Evolutionary conservation across 2,797 vertebrate genomes (phyloP), one percentile per base, ranked within the genome.

Genomic region (Microcaecilia unicolor): DNA sequence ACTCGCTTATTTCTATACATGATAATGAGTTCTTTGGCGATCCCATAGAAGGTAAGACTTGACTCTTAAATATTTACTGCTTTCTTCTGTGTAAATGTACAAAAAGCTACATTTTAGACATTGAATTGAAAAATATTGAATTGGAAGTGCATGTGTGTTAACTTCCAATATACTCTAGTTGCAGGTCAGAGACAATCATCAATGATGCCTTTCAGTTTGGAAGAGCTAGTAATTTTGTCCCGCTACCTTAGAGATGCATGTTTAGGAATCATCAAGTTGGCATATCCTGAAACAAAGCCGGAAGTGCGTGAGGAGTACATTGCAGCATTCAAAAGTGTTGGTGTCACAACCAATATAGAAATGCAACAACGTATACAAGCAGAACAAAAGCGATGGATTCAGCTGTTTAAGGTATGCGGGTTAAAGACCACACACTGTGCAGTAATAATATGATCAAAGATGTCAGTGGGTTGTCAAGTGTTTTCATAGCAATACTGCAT

Each of bases 11-110:
- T 71, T 98, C 96, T 8, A 91, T 98, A 58, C 96, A 99, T 3
- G 96, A 99, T 67, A 97, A 91, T 9, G 96, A 99, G 59, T 98
- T 99, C 71, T 99, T 99, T 22, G 93, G 93, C 6, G 88, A 88
- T 28, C 84, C 92, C 51, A 73, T 87, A 57, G 91, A 96, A 76
- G 93, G 94, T 87, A 55, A 72, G 70, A 9, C 10, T 21, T 46
- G 37, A 53, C 15, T 12, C 27, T 51, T 11, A 25, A 27, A 39
- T 55, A 44, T 61, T 50, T 55, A 16, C 31, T 36, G 31, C 13
- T 28, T 47, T 41, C 7, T 26, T 34, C 32, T 44, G n/a, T n/a
- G n/a, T n/a, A n/a, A n/a, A n/a, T n/a, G n/a, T n/a, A n/a, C n/a
- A n/a, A n/a, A n/a, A n/a, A n/a, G n/a, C n/a, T n/a, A n/a, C n/a